phyloP scores from a whole-genome alignment of 1,140 invertebrate species.

The Eriocheir sinensis region DNA sequence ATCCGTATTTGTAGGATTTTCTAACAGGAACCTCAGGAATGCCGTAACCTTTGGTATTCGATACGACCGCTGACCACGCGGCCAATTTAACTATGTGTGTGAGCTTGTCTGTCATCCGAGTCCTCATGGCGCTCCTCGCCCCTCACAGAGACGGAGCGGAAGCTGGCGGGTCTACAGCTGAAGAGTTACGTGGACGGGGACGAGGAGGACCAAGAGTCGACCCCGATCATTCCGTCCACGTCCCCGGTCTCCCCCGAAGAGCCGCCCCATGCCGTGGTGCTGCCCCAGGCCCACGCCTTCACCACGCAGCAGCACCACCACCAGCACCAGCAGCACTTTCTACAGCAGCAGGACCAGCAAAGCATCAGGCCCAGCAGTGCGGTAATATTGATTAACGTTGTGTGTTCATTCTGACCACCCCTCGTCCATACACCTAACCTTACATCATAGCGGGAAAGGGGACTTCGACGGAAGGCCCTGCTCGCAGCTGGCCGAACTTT shows the following conservation, averaged over 20 bases:
- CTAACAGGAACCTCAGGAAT: too few relatives aligned
- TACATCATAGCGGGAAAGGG: too few relatives aligned
- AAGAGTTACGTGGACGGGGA: slow-evolving; percentile 66
- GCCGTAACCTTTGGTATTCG: background rate
- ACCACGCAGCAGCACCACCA: background rate
- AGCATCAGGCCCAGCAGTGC: slow-evolving; percentile 55
- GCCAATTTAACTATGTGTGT: background rate
- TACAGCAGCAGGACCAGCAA: slow-evolving; percentile 18
- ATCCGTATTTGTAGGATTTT: too few relatives aligned
- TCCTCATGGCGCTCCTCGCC: background rate
- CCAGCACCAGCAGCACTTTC: background rate
- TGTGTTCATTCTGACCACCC: too few relatives aligned
- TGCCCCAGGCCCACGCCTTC: slow-evolving; percentile 65
- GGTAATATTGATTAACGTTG: too few relatives aligned
- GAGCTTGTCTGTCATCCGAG: background rate
- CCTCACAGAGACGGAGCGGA: slow-evolving; percentile 63
- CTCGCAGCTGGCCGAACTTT: too few relatives aligned
- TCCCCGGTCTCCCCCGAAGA: slow-evolving; percentile 68
- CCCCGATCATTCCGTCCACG: slow-evolving; percentile 62
- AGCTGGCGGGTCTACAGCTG: slow-evolving; percentile 61
- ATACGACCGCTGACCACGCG: background rate
- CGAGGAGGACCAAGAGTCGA: slow-evolving; percentile 67
- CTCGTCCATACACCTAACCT: too few relatives aligned
- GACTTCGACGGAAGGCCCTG: too few relatives aligned
- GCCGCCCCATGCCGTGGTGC: slow-evolving; percentile 52